Percentiles rank a stretch among this genome's conserved stretches.
Conservation (phyloP, 2,888 invertebrate genomes). For the Philonicus albiceps region DNA sequence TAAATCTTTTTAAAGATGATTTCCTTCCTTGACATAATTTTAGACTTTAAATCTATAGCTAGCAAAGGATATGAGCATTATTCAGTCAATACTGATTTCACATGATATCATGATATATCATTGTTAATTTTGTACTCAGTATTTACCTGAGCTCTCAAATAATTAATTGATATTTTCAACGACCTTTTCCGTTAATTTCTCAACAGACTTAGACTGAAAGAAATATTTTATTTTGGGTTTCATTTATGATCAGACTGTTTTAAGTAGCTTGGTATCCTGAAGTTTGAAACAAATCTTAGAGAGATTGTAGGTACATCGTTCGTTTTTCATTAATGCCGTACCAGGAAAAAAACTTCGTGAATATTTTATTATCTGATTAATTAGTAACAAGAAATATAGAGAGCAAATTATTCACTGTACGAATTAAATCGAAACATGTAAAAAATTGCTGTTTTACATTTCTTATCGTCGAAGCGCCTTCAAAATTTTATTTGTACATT, state of each 20-base stretch:
- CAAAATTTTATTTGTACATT: too few relatives aligned
- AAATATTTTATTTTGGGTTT: not conserved
- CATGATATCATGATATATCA: not conserved
- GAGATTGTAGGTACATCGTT: not conserved
- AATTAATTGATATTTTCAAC: not conserved
- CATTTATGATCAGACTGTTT: not conserved
- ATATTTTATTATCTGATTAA: not conserved
- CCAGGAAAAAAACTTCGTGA: not conserved
- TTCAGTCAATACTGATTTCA: not conserved
- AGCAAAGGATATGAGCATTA: too few relatives aligned
- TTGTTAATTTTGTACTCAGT: not conserved
- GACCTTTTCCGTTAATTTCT: not conserved
- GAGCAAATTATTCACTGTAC: too few relatives aligned
- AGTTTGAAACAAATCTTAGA: not conserved
- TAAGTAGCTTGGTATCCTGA: not conserved
- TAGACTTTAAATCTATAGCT: not conserved
- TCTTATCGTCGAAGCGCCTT: too few relatives aligned
- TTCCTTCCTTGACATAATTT: not conserved
- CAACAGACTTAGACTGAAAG: not conserved
- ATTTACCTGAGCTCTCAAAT: not conserved
- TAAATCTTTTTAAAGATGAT: too few relatives aligned
- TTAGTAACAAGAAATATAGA: too few relatives aligned
- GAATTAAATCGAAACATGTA: too few relatives aligned
- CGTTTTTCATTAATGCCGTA: not conserved
- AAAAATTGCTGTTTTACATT: too few relatives aligned